phyloP scores from a whole-genome alignment of 2,888 invertebrate species.

The Dynastes maya region DNA sequence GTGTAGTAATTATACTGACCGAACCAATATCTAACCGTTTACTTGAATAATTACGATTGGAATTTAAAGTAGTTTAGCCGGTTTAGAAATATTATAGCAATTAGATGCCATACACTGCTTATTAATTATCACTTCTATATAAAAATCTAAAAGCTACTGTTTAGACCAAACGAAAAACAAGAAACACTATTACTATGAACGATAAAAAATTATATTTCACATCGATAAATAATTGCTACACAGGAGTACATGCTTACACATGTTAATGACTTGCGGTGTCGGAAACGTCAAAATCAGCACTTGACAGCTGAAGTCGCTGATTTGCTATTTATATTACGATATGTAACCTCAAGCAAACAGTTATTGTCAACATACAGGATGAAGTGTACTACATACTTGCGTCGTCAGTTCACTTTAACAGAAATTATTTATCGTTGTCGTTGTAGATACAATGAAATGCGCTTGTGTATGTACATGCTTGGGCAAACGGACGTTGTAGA shows the following conservation, averaged over 20 bases:
- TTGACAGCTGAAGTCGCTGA: conserved; percentile 16
- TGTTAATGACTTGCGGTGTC: conserved; percentile 28
- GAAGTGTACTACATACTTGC: not conserved
- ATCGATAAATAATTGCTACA: not conserved
- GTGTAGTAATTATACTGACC: conserved; percentile 3
- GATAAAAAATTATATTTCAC: not conserved
- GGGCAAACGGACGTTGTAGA: too few relatives aligned
- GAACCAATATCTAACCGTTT: conserved; percentile 11
- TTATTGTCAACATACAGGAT: conserved; percentile 18
- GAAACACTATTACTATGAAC: not conserved
- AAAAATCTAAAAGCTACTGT: not conserved
- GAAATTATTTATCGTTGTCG: conserved; percentile 10
- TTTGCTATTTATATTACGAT: conserved; percentile 21
- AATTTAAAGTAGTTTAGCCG: conserved; percentile 16
- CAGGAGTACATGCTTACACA: conserved; percentile 5
- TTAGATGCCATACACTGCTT: not conserved
- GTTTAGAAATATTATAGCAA: not conserved
- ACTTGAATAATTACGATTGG: not conserved
- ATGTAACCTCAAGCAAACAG: not conserved
- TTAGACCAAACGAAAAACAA: not conserved
- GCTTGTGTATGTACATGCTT: not conserved
- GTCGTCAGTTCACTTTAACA: conserved; percentile 1
- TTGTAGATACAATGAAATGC: not conserved
- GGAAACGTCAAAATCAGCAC: conserved; percentile 26
- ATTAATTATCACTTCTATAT: not conserved